Conservation (phyloP, 92 coral and sea anemone genomes). For the Micromussa lordhowensis region DNA sequence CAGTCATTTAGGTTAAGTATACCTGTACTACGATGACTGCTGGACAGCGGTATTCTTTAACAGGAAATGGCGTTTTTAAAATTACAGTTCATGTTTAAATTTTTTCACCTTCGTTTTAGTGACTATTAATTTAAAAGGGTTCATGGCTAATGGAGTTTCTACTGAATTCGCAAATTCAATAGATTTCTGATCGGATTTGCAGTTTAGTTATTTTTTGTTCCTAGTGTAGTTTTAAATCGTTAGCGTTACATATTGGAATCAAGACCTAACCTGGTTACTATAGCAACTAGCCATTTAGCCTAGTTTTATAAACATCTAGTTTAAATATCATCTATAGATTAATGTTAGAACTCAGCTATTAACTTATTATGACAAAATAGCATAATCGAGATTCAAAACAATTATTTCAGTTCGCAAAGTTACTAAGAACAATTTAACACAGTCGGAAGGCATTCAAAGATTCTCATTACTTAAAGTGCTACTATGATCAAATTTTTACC, state of each 20-base stretch:
- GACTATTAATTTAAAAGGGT: neutral
- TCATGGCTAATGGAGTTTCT: neutral
- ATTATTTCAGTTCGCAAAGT: neutral
- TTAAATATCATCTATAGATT: neutral
- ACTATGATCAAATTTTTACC: too few relatives aligned
- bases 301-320: too few relatives aligned
- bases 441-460: neutral
- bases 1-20: slow-evolving; percentile 1
- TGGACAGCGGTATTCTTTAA: slow-evolving; percentile 27
- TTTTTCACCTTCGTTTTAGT: neutral
- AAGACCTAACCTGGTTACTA: neutral
- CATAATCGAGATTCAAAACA: neutral
- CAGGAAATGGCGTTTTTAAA: slow-evolving; percentile 8
- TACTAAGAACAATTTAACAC: neutral
- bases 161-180: neutral
- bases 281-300: neutral
- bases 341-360: neutral
- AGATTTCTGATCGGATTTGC: neutral
- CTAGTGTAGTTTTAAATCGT: neutral
- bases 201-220: neutral
- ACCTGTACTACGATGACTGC: neutral
- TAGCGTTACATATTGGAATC: neutral
- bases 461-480: too few relatives aligned
- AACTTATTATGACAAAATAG: neutral
- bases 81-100: slow-evolving; percentile 1